These are phyloP conservation scores for Alectura lathami DNA, from an alignment of 2,113 vertebrate genomes.

Conservation along the genomic window DNA sequence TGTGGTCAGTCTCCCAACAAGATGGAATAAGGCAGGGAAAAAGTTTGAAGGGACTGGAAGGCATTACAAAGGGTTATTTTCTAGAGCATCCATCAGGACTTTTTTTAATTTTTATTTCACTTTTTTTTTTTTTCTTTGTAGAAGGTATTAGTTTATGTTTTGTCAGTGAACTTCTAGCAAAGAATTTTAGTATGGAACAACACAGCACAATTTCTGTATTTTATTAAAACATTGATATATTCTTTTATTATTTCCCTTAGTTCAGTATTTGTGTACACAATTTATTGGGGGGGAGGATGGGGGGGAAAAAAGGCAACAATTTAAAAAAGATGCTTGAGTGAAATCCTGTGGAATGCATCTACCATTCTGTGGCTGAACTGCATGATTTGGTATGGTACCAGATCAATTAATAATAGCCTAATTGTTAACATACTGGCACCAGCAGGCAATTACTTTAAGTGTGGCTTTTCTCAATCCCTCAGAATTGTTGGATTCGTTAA, in stretches of 20 bases:
- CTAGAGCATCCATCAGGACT: accelerated
- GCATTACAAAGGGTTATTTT: neutral
- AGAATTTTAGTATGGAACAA: neutral
- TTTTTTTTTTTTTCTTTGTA: neutral
- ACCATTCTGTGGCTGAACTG: neutral
- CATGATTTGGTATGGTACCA: neutral
- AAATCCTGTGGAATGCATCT: neutral
- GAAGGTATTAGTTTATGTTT: neutral
- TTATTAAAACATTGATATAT: neutral
- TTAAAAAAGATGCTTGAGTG: neutral
- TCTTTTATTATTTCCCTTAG: neutral
- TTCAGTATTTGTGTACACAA: neutral
- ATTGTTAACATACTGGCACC: constrained; percentile 28
- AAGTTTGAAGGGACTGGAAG: neutral
- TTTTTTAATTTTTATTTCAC: too few species aligned
- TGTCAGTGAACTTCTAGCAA: neutral
- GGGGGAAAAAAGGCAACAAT: neutral
- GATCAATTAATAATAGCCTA: constrained; percentile 20
- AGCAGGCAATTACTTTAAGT: constrained; percentile 34
- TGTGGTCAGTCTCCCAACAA: neutral
- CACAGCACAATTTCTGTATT: accelerated
- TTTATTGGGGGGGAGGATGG: neutral
- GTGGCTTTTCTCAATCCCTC: neutral
- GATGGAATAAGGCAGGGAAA: neutral
- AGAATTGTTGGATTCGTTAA: neutral